A percentile compares a stretch with the other conserved stretches of the same genome.
phyloP scores from a whole-genome alignment of 2,888 invertebrate species.

The Drosophila pseudotalamancana region DNA sequence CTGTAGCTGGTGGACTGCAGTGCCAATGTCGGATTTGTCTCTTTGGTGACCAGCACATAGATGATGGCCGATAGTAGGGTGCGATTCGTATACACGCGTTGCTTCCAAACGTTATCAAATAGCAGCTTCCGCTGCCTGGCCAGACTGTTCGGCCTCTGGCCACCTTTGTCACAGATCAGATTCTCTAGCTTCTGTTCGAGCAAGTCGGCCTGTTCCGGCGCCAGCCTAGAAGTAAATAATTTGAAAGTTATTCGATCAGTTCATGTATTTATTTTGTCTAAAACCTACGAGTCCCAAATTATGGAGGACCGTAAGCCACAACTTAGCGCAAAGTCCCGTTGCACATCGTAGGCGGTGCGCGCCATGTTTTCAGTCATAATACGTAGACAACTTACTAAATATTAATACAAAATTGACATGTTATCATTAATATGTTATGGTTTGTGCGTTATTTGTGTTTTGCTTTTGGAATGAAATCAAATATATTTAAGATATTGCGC shows the following conservation, averaged over 20 bases:
- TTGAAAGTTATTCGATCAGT: too few species aligned
- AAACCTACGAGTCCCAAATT: conserved; percentile 78
- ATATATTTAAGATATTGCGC: neutral
- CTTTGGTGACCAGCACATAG: conserved; percentile 71
- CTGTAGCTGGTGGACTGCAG: conserved; percentile 55
- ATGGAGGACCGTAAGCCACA: conserved; percentile 68
- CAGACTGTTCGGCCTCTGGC: conserved; percentile 12
- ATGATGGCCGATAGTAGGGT: conserved; percentile 73
- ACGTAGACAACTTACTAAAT: neutral
- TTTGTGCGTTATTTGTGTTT: neutral
- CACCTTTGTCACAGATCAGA: conserved; percentile 32
- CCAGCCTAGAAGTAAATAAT: conserved; percentile 49
- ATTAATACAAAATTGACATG: neutral
- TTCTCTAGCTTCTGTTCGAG: conserved; percentile 53
- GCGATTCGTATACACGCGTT: conserved; percentile 73
- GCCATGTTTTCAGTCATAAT: conserved; percentile 16
- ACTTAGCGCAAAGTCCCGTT: conserved; percentile 74
- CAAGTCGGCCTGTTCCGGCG: conserved; percentile 53
- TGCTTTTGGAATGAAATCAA: too few species aligned
- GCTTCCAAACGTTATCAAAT: conserved; percentile 70
- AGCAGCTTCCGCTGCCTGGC: conserved; percentile 53
- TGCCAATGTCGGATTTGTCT: conserved; percentile 36
- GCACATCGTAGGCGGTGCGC: conserved; percentile 70
- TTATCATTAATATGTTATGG: too few species aligned
- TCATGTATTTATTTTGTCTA: neutral